Base-by-base conservation (phyloP, 2,797 vertebrate species). In the Paguma larvata region DNA sequence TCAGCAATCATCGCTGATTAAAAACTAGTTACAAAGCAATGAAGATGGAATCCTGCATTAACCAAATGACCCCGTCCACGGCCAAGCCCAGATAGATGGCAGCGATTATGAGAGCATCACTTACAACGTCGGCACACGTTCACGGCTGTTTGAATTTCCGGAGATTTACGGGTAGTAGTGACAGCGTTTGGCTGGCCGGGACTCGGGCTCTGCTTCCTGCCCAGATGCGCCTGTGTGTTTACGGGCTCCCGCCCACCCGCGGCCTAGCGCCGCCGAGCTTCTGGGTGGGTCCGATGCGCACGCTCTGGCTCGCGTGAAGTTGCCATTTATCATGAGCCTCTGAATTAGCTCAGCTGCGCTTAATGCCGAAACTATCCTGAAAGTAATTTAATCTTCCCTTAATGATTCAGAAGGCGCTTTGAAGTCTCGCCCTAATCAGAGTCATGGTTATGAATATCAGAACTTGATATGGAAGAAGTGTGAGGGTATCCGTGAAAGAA, bases 1-100 rank as follows among this genome's bases (percentile, higher is more conserved):
- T 99, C 98, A 87, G 99, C 99, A 98, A 99, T 99, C 99, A 99
- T 99, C 98, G 97, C 99, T 99, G 99, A 99, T 99, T 99, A 99
- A 99, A 99, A 99, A 99, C 99, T 98, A 99, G 99, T 99, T 99
- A 99, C 99, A 99, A 99, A 99, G 99, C 99, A 98, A 99, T 99
- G 99, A 99, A 99, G 99, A 99, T 99, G 98, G 99, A 99, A 99
- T 99, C 98, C 97, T 98, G 99, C 99, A 99, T 99, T 99, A 99
- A 99, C 99, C 98, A 97, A 99, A 99, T 97, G 99, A 99, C 99
- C 99, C 99, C 98, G 27, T 93, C 98, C 94, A 0, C 30, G 46
- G 83, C 96, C 97, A 79, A 98, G 95, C 72, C 1, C 82, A 53
- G 97, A 97, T 97, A 98, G 97, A 98, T 3, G 59, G 97, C 78